Evolutionary conservation across 2,797 vertebrate species (phyloP).

Genomic region (Malacoraja senta): DNA sequence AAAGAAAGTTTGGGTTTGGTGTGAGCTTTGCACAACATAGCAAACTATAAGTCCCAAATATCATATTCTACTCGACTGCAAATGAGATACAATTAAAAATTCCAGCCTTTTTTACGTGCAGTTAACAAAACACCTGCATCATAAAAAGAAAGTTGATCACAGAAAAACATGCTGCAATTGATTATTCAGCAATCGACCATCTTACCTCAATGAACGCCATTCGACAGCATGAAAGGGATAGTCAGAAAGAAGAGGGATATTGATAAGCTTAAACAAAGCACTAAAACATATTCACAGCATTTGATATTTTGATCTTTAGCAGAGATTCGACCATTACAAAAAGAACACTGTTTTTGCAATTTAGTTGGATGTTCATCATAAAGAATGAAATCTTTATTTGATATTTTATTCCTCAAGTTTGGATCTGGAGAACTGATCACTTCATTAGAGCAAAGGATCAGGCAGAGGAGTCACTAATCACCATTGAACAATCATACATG

Average conservation of each 20-base stretch:
- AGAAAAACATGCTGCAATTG: constrained; percentile 67
- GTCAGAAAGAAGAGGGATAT: constrained; percentile 62
- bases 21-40: not conserved
- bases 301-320: not conserved
- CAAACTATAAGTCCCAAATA: not conserved
- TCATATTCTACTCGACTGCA: not conserved
- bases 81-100: not conserved
- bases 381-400: not conserved
- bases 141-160: constrained; percentile 50
- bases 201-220: constrained; percentile 76
- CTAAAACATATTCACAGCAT: not conserved
- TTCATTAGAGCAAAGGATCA: not conserved
- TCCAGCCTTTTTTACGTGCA: not conserved
- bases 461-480: not conserved
- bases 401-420: not conserved
- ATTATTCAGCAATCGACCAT: constrained; percentile 56
- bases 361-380: not conserved
- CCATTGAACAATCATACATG: not conserved
- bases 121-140: constrained; percentile 40
- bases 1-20: not conserved
- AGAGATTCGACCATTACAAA: not conserved
- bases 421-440: not conserved
- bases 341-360: not conserved
- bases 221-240: constrained; percentile 64
- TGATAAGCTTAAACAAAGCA: constrained; percentile 44